Evolutionary conservation across 2,113 vertebrate genomes (phyloP).

Genomic region (Corynorhinus townsendii): DNA sequence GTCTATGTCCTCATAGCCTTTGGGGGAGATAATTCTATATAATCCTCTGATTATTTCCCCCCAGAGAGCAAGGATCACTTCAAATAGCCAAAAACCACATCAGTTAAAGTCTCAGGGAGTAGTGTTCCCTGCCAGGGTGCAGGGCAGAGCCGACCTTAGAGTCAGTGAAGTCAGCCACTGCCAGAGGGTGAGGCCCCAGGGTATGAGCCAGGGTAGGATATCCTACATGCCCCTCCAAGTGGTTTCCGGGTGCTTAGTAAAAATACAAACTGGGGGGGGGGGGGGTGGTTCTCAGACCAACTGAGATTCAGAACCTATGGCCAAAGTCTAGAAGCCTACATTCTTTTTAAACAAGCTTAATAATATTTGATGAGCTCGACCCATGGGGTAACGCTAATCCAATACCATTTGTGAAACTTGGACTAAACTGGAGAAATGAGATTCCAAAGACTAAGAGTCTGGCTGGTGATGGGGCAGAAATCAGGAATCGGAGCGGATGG

Average conservation of each 20-base stretch:
- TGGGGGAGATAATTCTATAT: slow-evolving; percentile 56
- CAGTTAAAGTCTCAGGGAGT: slow-evolving; percentile 18
- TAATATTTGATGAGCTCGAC: background rate
- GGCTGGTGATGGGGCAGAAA: background rate
- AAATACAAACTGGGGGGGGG: background rate
- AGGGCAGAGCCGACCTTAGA: background rate
- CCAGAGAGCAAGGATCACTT: slow-evolving; percentile 26
- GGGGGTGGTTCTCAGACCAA: background rate
- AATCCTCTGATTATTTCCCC: slow-evolving; percentile 60
- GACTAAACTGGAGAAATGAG: background rate
- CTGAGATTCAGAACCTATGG: background rate
- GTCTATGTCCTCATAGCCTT: slow-evolving; percentile 28
- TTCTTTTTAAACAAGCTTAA: background rate
- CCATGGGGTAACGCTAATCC: background rate
- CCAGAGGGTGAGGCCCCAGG: background rate
- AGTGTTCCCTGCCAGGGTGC: background rate
- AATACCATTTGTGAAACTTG: background rate
- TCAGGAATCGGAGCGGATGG: background rate
- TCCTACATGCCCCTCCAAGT: background rate
- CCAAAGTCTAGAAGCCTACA: background rate
- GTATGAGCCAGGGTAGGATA: background rate
- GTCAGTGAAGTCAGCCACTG: background rate
- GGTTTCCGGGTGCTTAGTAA: background rate
- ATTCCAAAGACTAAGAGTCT: background rate
- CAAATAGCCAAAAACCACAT: slow-evolving; percentile 37